These are phyloP conservation scores for Tineola bisselliella DNA, from an alignment of 2,888 invertebrate species.

Conservation along the genomic window DNA sequence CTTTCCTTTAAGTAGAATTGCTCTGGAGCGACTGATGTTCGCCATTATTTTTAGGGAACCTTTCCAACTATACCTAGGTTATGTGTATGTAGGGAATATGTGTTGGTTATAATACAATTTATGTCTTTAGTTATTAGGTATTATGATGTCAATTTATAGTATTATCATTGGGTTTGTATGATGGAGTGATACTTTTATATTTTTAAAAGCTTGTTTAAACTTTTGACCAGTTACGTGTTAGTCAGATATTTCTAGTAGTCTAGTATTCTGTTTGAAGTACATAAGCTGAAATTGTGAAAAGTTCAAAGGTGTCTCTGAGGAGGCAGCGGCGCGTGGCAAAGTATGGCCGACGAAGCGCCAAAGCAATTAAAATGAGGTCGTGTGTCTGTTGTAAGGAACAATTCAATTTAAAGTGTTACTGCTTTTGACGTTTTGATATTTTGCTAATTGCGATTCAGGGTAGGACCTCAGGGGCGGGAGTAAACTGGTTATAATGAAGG, in stretches of 20 bases:
- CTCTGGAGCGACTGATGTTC: neutral
- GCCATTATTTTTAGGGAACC: conserved; percentile 4
- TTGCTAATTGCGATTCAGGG: conserved; percentile 52
- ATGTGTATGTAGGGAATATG: neutral
- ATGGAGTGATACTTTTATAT: too few relatives aligned
- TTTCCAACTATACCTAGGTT: neutral
- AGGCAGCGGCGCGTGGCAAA: neutral
- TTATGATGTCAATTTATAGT: neutral
- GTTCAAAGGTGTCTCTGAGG: neutral
- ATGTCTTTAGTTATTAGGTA: neutral
- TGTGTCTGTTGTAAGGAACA: conserved; percentile 12
- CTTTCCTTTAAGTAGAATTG: conserved; percentile 2
- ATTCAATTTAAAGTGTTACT: conserved; percentile 31
- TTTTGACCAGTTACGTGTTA: neutral
- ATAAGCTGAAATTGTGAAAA: neutral
- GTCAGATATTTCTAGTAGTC: too few relatives aligned
- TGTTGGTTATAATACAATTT: neutral
- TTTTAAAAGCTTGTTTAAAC: neutral
- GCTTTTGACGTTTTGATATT: conserved; percentile 34
- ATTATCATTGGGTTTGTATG: neutral
- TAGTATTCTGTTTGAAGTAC: neutral
- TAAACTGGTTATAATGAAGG: conserved; percentile 40
- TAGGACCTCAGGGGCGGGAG: conserved; percentile 40
- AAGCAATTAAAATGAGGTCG: conserved; percentile 10
- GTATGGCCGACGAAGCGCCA: neutral